phyloP scores from a whole-genome alignment of 2,113 vertebrate genomes.

The Salvelinus alpinus region DNA sequence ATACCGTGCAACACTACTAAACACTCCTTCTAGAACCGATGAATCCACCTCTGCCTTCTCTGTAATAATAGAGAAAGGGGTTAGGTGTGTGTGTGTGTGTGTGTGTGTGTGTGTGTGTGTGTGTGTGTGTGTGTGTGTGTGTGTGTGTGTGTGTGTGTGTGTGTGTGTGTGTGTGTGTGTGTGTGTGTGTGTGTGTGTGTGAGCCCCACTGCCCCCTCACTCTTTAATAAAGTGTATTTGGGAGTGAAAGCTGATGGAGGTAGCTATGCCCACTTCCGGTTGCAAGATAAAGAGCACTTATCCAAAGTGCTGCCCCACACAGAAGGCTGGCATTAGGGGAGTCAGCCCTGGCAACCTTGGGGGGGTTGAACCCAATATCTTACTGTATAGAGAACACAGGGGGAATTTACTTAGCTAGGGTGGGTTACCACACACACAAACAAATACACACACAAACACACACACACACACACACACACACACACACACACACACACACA shows the following conservation, averaged over 20 bases:
- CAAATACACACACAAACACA: no score
- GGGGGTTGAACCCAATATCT: slow-evolving; percentile 24
- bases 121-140: not conserved
- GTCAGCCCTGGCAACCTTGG: slow-evolving; percentile 23
- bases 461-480: no score
- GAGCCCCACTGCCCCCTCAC: not conserved
- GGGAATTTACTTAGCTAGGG: not conserved
- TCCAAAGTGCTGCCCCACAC: slow-evolving; percentile 36
- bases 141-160: not conserved
- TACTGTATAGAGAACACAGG: not conserved
- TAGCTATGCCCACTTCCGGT: slow-evolving; percentile 1
- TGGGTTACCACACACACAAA: not conserved
- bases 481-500: no score
- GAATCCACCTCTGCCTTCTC: not conserved
- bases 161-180: not conserved
- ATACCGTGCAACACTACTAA: no score
- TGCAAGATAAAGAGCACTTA: slow-evolving; percentile 39
- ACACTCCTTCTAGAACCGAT: no score
- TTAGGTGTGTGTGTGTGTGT: not conserved
- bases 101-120: no score
- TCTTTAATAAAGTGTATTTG: slow-evolving; percentile 28
- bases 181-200: not conserved
- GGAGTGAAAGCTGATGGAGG: not conserved
- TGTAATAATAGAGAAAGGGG: slow-evolving; percentile 19
- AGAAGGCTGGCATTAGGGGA: slow-evolving; percentile 1